Evolutionary conservation across 2,113 vertebrate species (phyloP), one percentile per base, ranked within the genome.

Genomic region (Urocitellus parryii): DNA sequence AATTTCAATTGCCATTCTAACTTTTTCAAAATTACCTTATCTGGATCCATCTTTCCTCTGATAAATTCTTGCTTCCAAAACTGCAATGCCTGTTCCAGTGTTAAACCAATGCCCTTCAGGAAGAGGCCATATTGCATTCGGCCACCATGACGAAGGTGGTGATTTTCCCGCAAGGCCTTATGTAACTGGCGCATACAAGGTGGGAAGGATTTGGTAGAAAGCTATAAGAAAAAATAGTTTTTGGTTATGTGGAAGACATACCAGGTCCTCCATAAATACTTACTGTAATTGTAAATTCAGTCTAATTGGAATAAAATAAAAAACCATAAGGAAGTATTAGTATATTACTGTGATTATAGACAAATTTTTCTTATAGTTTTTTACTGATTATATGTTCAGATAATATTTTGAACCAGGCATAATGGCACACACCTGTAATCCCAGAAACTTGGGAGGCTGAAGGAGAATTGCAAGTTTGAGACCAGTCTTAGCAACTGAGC

Each of bases 61-160:
- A 99, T 98, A 96, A 99, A 99, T 97, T 99, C 99, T 0, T 98
- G 98, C 98, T 99, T 99, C 99, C 99, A 99, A 94, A 99, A 99
- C 91, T 99, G 99, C 98, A 99, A 96, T 0, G 99, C 99, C 97
- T 99, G 99, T 18, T 99, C 99, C 97, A 99, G 95, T 3, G 99
- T 99, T 61, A 99, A 98, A 86, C 99, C 99, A 1, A 99, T 99
- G 89, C 99, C 99, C 94, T 99, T 99, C 12, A 99, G 98, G 98
- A 99, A 99, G 65, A 99, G 99, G 0, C 99, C 99, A 0, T 99
- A 99, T 67, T 99, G 99, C 99, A 99, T 99, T 0, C 99, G 99
- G 17, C 99, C 99, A 0, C 99, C 99, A 0, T 99, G 99, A 0
- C 99, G 99, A 39, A 99, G 99, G 84, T 99, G 99, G 96, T 99